phyloP scores from a whole-genome alignment of 2,797 vertebrate genomes.

The Tiaroga cobitis region DNA sequence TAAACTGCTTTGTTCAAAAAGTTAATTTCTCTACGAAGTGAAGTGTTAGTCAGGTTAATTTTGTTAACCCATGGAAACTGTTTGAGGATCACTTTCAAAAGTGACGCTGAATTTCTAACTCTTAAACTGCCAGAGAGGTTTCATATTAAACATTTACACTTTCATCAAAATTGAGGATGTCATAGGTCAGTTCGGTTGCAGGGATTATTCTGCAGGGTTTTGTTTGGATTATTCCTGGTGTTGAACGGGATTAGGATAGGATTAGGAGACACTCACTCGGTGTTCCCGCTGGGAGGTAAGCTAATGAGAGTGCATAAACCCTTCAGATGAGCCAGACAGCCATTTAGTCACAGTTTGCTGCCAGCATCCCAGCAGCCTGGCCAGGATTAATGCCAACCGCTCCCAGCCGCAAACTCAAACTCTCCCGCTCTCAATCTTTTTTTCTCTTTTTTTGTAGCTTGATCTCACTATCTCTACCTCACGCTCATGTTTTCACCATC shows the following conservation, averaged over 20 bases:
- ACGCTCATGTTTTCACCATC: slow-evolving; percentile 51
- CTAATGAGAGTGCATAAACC: slow-evolving; percentile 69
- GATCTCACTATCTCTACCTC: slow-evolving; percentile 54
- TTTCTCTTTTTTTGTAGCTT: slow-evolving; percentile 26
- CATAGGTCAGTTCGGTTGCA: slow-evolving; percentile 63
- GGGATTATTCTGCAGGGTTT: slow-evolving; percentile 72
- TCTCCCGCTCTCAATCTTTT: slow-evolving; percentile 53
- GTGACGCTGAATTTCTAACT: not conserved
- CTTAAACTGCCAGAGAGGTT: slow-evolving; percentile 16
- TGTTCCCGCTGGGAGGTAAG: slow-evolving; percentile 62
- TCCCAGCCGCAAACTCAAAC: slow-evolving; percentile 51
- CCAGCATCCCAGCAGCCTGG: slow-evolving; percentile 43
- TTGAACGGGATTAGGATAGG: slow-evolving; percentile 71
- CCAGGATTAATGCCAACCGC: slow-evolving; percentile 68
- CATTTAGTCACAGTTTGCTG: slow-evolving; percentile 61
- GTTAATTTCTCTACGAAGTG: slow-evolving; percentile 7
- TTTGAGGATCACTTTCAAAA: slow-evolving; percentile 37
- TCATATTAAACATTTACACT: slow-evolving; percentile 31
- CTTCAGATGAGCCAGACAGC: slow-evolving; percentile 59
- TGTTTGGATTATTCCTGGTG: slow-evolving; percentile 70
- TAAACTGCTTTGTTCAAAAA: not conserved
- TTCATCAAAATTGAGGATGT: slow-evolving; percentile 43
- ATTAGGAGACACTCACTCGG: slow-evolving; percentile 69
- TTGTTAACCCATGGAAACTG: slow-evolving; percentile 7
- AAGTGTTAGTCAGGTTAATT: slow-evolving; percentile 2